Evolutionary conservation across 2,888 invertebrate species (phyloP), one percentile per base, ranked within the genome.

Genomic region (Mylabris sibirica): DNA sequence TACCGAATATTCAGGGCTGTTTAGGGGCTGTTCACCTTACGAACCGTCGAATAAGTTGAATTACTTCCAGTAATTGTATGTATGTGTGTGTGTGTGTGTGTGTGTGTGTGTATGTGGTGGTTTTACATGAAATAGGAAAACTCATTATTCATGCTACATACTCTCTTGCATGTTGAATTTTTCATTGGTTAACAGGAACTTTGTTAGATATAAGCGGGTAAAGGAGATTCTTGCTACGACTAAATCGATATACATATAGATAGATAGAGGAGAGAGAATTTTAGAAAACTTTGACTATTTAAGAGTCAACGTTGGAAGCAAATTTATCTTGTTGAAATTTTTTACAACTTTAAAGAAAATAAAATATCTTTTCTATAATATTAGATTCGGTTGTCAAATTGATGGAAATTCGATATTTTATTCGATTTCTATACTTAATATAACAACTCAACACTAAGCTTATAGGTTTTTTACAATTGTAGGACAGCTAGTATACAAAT

Each of bases 391-490:
- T 22, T 24, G 24, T 24, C 53, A 24, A 53, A 53, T 53, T 24
- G 53, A 53, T 53, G 24, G 53, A 53, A 53, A 53, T 53, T 53
- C 53, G 53, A 53, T 53, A 53, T 49, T 49, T 30, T 44, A 44
- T 44, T 4, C 17, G 17, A 17, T 44, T 44, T 44, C 44, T 14
- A 44, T 6, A 4, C 6, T 8, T 14, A 44, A n/a, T 3, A 44
- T n/a, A 2, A 44, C 6, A 0, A n/a, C n/a, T n/a, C n/a, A 17
- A 17, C 41, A 17, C 2, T 38, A 38, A 38, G 12, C 1, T 11
- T 17, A 11, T 44, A 6, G 8, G 6, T 0, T 5, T 44, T n/a
- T n/a, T 11, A 4, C 17, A n/a, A 44, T 44, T 38, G 12, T 12
- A 3, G 3, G 38, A 38, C 38, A 38, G 38, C 3, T 12, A 3